Conservation (phyloP, 2,113 vertebrate species). For the Ciconia maguari region DNA sequence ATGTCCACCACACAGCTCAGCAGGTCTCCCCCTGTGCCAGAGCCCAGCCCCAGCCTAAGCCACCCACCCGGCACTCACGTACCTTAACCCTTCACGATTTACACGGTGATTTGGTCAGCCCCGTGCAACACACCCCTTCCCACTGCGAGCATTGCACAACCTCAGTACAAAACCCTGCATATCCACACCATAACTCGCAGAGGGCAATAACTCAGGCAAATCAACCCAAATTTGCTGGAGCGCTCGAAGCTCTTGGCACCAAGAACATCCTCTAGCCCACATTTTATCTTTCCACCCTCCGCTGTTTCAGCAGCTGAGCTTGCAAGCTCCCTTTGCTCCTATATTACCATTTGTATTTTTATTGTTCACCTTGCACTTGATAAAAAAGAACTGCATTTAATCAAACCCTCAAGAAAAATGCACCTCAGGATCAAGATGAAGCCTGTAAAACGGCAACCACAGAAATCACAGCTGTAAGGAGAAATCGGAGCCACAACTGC, state of each 20-base stretch:
- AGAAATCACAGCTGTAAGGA: not conserved
- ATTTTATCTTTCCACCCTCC: not conserved
- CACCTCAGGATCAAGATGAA: rapidly evolving
- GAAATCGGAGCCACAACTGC: not conserved
- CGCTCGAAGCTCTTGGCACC: not conserved
- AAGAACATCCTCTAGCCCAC: not conserved
- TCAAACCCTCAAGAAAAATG: not conserved
- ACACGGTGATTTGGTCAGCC: not conserved
- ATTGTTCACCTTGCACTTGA: slow-evolving; percentile 3
- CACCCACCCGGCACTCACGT: too few relatives aligned
- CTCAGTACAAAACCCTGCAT: not conserved
- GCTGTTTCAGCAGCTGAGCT: slow-evolving; percentile 43
- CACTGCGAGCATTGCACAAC: rapidly evolving
- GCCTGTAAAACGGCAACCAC: not conserved
- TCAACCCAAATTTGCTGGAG: not conserved
- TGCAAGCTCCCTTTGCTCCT: not conserved
- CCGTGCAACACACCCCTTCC: not conserved
- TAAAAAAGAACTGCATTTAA: not conserved
- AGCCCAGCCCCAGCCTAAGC: not conserved
- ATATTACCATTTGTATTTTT: not conserved
- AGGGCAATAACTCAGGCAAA: not conserved
- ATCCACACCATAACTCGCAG: not conserved
- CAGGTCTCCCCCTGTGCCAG: rapidly evolving
- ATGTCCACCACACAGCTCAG: not conserved
- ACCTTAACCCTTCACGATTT: not conserved